Evolutionary conservation across 2,113 vertebrate genomes (phyloP).

Genomic region (Pluvianellus socialis): DNA sequence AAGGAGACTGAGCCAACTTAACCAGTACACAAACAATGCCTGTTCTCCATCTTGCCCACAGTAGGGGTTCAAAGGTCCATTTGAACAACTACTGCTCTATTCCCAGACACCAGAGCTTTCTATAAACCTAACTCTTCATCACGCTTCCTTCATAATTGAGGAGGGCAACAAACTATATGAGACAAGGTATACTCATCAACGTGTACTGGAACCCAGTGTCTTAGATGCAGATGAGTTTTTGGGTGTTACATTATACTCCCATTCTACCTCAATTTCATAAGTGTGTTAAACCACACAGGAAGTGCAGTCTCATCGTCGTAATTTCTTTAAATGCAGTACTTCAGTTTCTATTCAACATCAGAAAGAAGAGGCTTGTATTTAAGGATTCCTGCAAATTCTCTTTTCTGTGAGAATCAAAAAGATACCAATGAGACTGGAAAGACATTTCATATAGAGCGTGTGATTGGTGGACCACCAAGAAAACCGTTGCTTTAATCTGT

Average conservation of each 20-base stretch:
- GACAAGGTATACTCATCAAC: not conserved
- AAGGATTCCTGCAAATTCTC: not conserved
- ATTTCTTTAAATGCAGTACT: not conserved
- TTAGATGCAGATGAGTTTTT: not conserved
- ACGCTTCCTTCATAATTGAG: not conserved
- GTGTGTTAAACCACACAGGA: not conserved
- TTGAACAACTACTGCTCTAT: not conserved
- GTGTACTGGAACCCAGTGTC: not conserved
- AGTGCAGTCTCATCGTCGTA: not conserved
- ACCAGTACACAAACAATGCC: not conserved
- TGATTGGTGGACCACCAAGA: not conserved
- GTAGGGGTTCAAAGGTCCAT: not conserved
- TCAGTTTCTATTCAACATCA: not conserved
- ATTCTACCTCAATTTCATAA: not conserved
- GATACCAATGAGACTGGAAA: not conserved
- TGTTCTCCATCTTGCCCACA: not conserved
- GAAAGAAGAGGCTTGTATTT: not conserved
- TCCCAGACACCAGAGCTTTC: not conserved
- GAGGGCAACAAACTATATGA: not conserved
- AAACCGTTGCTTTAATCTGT: not conserved
- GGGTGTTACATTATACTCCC: not conserved
- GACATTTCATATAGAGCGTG: not conserved
- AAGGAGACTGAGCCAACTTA: not conserved
- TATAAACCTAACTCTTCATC: not conserved
- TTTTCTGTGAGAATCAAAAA: not conserved